Evolutionary conservation across 2,113 vertebrate species (phyloP).

Genomic region (Tragelaphus buxtoni): DNA sequence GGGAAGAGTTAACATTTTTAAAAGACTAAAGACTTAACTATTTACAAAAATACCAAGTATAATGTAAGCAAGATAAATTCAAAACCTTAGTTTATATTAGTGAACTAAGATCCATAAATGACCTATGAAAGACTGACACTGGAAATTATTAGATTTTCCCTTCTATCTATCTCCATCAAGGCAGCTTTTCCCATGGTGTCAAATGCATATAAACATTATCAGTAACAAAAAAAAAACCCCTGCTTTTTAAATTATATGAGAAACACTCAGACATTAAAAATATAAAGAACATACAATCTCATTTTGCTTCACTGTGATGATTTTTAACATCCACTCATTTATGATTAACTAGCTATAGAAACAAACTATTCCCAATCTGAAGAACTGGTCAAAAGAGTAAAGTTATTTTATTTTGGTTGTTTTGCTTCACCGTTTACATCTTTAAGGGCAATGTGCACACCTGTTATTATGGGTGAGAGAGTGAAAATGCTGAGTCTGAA

Average conservation of each 20-base stretch:
- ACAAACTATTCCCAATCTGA: background rate
- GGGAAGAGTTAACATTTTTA: background rate
- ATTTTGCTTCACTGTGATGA: background rate
- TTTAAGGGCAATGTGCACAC: background rate
- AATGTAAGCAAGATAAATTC: background rate
- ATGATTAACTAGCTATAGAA: background rate
- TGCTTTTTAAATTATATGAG: background rate
- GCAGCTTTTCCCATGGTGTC: background rate
- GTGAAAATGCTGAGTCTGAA: background rate
- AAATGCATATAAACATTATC: background rate
- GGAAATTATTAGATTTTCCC: background rate
- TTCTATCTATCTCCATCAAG: background rate
- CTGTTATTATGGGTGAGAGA: rapidly evolving
- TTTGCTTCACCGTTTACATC: background rate
- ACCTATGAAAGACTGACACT: background rate
- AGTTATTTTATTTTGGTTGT: background rate
- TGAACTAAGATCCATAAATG: background rate
- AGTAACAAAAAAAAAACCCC: background rate
- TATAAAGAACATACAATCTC: background rate
- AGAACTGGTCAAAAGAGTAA: background rate
- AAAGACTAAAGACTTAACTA: background rate
- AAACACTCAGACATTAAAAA: background rate
- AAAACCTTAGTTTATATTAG: background rate
- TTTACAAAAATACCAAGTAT: background rate
- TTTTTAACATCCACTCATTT: background rate